These are phyloP conservation scores for Botia almorhae DNA, from an alignment of 2,797 vertebrate genomes.

Conservation along the genomic window DNA sequence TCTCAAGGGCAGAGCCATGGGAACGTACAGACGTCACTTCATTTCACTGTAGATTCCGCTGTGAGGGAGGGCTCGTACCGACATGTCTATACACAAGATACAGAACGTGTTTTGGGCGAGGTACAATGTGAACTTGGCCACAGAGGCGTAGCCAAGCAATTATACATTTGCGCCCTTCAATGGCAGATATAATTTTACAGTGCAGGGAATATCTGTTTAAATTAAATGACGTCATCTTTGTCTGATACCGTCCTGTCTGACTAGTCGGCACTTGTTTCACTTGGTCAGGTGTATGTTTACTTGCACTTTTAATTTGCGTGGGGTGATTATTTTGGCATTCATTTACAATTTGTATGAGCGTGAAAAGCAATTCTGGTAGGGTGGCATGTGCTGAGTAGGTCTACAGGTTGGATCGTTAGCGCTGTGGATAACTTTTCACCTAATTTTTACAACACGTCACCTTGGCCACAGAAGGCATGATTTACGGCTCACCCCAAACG, in stretches of 20 bases:
- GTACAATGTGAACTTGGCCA: conserved; percentile 69
- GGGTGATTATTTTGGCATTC: neutral
- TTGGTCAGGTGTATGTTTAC: conserved; percentile 8
- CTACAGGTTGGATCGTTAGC: conserved; percentile 25
- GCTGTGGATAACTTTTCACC: conserved; percentile 53
- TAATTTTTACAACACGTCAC: conserved; percentile 46
- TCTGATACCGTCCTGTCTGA: conserved; percentile 15
- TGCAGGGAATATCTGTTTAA: conserved; percentile 60
- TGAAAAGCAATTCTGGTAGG: neutral
- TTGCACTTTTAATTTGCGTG: neutral
- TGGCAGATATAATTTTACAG: conserved; percentile 66
- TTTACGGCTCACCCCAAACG: neutral
- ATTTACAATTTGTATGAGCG: neutral
- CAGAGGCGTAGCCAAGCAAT: conserved; percentile 73
- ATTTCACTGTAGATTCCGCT: conserved; percentile 48
- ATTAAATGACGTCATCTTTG: conserved; percentile 57
- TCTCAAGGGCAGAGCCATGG: conserved; percentile 29
- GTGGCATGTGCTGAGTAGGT: neutral
- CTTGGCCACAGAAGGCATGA: neutral
- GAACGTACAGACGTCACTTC: conserved; percentile 44
- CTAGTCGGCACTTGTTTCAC: neutral
- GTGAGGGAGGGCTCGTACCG: conserved; percentile 48
- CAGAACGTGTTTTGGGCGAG: conserved; percentile 70
- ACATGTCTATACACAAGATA: conserved; percentile 76
- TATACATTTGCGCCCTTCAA: conserved; percentile 67